Evolutionary conservation across 92 coral and sea anemone genomes (phyloP).

Genomic region (Palythoa caribaeorum): DNA sequence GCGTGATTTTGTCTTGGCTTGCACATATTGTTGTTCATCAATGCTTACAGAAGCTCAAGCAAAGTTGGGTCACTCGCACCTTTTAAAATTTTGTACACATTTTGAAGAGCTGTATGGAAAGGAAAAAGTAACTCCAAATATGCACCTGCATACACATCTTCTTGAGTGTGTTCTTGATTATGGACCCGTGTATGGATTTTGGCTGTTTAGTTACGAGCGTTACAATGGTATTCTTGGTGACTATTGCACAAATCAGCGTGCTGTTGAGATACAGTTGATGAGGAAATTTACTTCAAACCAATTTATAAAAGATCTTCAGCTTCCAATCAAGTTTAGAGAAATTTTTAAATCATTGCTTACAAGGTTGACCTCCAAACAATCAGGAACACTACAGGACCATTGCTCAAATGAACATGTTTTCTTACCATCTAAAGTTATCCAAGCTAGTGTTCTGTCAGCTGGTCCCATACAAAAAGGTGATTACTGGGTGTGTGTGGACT

Average conservation of each 20-base stretch:
- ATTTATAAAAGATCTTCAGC: background rate
- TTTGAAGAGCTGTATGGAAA: slow-evolving; percentile 66
- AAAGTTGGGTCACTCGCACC: background rate
- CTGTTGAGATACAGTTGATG: slow-evolving; percentile 1
- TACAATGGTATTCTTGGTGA: slow-evolving; percentile 66
- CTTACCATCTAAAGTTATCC: slow-evolving; percentile 25
- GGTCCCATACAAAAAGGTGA: slow-evolving; percentile 59
- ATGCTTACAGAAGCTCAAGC: background rate
- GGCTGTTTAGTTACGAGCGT: slow-evolving; percentile 59
- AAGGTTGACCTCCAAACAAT: background rate
- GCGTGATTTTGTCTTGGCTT: slow-evolving; percentile 60
- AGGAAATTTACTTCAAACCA: slow-evolving; percentile 37
- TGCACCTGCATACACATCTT: slow-evolving; percentile 66
- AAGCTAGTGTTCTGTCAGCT: slow-evolving; percentile 30
- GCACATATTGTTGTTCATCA: background rate
- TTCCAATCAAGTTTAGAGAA: background rate
- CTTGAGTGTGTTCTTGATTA: slow-evolving; percentile 62
- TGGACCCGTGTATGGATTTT: slow-evolving; percentile 69
- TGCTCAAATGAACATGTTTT: background rate
- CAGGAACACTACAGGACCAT: slow-evolving; percentile 21
- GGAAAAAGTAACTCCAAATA: slow-evolving; percentile 53
- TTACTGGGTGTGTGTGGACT: slow-evolving; percentile 33
- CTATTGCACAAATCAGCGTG: slow-evolving; percentile 26
- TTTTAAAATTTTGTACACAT: slow-evolving; percentile 32
- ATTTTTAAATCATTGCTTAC: background rate